Percentiles rank a stretch among this genome's conserved stretches.
phyloP scores from a whole-genome alignment of 2,113 vertebrate species.

The Siniperca chuatsi region DNA sequence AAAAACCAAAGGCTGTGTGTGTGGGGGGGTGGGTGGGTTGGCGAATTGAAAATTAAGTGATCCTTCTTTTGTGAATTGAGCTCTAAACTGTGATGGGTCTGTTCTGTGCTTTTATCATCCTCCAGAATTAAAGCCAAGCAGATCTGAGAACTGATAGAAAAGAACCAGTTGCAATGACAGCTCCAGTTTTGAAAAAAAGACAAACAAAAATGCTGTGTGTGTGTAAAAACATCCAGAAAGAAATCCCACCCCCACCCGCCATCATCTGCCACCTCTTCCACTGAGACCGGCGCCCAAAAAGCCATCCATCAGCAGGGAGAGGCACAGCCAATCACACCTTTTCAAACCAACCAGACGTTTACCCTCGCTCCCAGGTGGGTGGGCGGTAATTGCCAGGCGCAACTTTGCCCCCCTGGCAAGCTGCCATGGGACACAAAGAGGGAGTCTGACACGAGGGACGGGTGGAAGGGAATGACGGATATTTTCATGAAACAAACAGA shows the following conservation, averaged over 20 bases:
- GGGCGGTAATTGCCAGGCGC: constrained; percentile 71
- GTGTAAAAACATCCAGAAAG: constrained; percentile 6
- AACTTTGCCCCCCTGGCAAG: constrained; percentile 69
- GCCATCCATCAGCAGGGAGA: constrained; percentile 64
- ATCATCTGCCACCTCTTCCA: constrained; percentile 62
- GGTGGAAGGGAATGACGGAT: constrained; percentile 9
- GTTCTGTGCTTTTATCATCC: no score
- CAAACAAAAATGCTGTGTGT: constrained; percentile 32
- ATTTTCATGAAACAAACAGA: constrained; percentile 61
- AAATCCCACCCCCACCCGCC: background rate
- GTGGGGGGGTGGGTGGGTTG: no score
- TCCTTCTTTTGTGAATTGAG: no score
- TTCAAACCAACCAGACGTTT: constrained; percentile 60
- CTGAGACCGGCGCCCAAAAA: constrained; percentile 57
- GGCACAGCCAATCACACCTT: constrained; percentile 63
- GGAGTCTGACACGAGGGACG: constrained; percentile 27
- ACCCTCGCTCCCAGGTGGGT: constrained; percentile 59
- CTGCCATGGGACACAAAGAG: constrained; percentile 56
- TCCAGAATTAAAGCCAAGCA: background rate
- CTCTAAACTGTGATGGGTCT: no score
- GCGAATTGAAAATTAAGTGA: no score
- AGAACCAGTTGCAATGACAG: background rate
- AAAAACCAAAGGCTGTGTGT: no score
- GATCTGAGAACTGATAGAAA: constrained; percentile 15
- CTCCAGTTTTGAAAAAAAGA: constrained; percentile 25